Evolutionary conservation across 2,797 vertebrate species (phyloP).

Genomic region (Cossypha heuglini): DNA sequence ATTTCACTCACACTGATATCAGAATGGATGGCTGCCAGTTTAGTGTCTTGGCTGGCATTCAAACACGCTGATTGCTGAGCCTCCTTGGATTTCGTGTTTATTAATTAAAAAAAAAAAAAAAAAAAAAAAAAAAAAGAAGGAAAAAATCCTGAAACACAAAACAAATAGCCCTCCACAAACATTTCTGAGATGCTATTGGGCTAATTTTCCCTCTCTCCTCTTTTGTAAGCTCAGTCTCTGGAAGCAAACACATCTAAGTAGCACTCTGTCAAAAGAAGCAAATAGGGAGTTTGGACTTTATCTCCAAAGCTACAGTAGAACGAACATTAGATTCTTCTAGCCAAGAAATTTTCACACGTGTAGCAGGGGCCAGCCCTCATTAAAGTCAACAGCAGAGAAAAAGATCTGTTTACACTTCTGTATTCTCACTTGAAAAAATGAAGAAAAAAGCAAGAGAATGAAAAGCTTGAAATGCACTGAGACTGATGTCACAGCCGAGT

Average conservation of each 20-base stretch:
- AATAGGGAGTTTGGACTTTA: background rate
- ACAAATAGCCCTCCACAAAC: constrained; percentile 40
- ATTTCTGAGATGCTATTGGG: constrained; percentile 47
- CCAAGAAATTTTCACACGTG: constrained; percentile 82
- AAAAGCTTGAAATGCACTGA: background rate
- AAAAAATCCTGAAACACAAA: background rate
- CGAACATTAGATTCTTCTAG: constrained; percentile 64
- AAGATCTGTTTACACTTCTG: constrained; percentile 15
- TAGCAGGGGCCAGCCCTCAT: constrained; percentile 76
- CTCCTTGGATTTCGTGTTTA: constrained; percentile 65
- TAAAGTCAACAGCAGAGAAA: constrained; percentile 22
- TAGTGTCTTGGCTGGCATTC: constrained; percentile 73
- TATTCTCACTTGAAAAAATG: background rate
- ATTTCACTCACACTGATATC: constrained; percentile 74
- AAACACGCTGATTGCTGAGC: constrained; percentile 67
- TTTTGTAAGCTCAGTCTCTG: background rate
- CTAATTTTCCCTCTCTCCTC: background rate
- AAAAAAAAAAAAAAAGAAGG: background rate
- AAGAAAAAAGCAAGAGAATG: background rate
- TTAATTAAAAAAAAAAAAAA: background rate
- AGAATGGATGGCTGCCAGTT: constrained; percentile 75
- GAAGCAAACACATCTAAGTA: background rate
- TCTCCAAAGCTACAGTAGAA: constrained; percentile 41
- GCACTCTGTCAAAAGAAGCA: background rate
- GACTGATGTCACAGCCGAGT: background rate